Evolutionary conservation across 2,797 vertebrate species (phyloP).

Genomic region (Simalia tracyae): DNA sequence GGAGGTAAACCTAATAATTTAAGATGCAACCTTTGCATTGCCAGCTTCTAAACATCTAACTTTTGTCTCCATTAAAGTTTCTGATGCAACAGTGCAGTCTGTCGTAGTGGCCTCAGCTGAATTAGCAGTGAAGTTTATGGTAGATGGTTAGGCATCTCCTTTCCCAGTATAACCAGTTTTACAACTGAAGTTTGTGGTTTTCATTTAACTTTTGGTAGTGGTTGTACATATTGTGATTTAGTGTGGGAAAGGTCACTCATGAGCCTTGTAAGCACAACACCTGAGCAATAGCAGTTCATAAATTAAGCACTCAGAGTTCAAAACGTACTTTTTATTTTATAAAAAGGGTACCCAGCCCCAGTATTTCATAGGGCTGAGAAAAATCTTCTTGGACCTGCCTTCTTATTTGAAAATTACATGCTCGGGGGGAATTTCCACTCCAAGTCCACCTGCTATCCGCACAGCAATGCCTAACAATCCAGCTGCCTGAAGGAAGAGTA

Average conservation of each 20-base stretch:
- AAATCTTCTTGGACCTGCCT: not conserved
- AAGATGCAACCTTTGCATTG: not conserved
- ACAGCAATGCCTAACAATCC: not conserved
- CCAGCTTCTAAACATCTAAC: not conserved
- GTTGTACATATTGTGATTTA: not conserved
- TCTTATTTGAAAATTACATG: not conserved
- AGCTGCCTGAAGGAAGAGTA: constrained; percentile 3
- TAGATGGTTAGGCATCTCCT: not conserved
- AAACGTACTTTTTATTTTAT: constrained; percentile 27
- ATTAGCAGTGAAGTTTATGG: not conserved
- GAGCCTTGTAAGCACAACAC: not conserved
- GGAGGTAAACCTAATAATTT: not conserved
- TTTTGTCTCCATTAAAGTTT: not conserved
- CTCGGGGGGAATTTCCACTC: not conserved
- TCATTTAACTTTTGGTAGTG: not conserved
- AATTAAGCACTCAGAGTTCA: not conserved
- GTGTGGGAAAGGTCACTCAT: not conserved
- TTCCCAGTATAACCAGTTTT: not conserved
- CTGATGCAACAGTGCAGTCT: not conserved
- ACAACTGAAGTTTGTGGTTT: not conserved
- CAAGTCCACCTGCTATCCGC: no score
- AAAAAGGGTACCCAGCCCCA: not conserved
- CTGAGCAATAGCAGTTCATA: not conserved
- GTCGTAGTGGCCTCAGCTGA: not conserved
- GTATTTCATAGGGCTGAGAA: not conserved